Conservation (phyloP, 1,140 invertebrate genomes). For the Procambarus virginalis region DNA sequence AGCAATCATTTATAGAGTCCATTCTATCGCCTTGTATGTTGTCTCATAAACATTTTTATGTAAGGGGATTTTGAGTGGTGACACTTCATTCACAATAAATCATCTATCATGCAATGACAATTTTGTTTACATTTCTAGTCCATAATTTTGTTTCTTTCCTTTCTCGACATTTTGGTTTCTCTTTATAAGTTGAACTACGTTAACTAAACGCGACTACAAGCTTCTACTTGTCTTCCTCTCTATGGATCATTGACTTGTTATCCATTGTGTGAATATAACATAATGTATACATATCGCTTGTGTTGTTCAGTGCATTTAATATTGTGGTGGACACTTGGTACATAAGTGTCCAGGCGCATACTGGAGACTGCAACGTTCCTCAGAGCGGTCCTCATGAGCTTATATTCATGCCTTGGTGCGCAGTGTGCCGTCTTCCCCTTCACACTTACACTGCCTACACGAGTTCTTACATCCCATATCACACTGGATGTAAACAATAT, state of each 20-base stretch:
- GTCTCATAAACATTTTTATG: no score
- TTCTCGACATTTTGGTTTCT: no score
- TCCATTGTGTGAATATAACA: background rate
- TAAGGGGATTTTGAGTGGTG: no score
- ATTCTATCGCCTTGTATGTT: no score
- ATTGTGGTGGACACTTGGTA: background rate
- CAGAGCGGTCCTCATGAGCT: background rate
- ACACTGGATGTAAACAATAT: background rate
- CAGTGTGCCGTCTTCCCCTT: background rate
- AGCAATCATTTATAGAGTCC: no score
- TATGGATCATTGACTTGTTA: slow-evolving; percentile 10
- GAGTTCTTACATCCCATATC: background rate
- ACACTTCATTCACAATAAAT: no score
- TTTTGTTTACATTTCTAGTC: no score
- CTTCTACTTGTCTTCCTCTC: slow-evolving; percentile 3
- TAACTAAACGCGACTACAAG: background rate
- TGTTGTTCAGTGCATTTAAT: slow-evolving; percentile 1
- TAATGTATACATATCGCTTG: slow-evolving; percentile 18
- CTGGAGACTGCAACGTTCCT: background rate
- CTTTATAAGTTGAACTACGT: background rate
- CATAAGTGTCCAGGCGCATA: background rate
- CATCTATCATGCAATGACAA: no score
- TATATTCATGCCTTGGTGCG: background rate
- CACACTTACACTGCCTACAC: background rate
- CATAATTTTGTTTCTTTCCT: no score